Percentiles rank a stretch among this genome's conserved stretches.
phyloP scores from a whole-genome alignment of 2,797 vertebrate genomes.

The Clarias fuscus region DNA sequence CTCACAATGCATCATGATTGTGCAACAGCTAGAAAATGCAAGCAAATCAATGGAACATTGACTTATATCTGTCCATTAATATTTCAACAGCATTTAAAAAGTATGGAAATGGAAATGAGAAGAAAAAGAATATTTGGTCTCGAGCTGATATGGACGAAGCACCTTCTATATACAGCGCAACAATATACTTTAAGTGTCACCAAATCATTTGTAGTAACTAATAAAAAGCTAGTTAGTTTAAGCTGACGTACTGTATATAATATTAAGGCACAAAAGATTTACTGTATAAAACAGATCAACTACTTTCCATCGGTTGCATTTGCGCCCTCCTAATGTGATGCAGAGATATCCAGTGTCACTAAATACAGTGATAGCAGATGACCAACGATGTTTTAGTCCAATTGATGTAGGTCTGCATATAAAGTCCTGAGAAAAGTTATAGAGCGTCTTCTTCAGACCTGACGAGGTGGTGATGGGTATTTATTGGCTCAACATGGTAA shows the following conservation, averaged over 20 bases:
- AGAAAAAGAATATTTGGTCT: neutral
- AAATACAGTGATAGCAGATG: neutral
- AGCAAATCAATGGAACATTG: neutral
- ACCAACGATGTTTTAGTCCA: neutral
- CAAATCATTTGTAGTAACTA: neutral
- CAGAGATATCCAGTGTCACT: neutral
- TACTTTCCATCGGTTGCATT: neutral
- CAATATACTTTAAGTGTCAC: neutral
- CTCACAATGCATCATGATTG: neutral
- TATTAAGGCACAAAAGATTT: neutral
- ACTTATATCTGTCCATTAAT: neutral
- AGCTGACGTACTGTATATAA: neutral
- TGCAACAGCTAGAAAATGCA: neutral
- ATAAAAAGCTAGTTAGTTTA: neutral
- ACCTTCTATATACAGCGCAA: neutral
- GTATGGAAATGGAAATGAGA: neutral
- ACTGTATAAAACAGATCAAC: neutral
- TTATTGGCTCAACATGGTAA: neutral
- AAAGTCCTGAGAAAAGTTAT: neutral
- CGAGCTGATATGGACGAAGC: neutral
- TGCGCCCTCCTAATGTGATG: too few species aligned
- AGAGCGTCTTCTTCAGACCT: neutral
- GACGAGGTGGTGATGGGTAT: neutral
- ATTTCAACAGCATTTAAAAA: neutral
- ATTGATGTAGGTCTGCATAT: neutral